phyloP scores from a whole-genome alignment of 2,113 vertebrate species.

The Nannobrachium achirus region DNA sequence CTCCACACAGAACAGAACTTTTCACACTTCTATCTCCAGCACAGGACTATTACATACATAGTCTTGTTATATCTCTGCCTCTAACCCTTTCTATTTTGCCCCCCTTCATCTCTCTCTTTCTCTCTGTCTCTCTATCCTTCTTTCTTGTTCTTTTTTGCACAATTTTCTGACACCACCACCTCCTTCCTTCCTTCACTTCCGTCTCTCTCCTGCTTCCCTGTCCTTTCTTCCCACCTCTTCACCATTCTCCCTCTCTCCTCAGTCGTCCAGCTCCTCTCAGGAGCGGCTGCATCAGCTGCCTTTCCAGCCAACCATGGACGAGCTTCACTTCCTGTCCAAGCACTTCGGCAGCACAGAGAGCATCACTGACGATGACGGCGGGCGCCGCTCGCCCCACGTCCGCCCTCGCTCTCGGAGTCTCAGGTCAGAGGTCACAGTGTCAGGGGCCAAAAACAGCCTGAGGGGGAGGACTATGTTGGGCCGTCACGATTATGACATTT shows the following conservation, averaged over 20 bases:
- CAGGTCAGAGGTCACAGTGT: slow-evolving; percentile 75
- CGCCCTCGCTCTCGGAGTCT: slow-evolving; percentile 91
- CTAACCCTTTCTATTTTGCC: too few species aligned
- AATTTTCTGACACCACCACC: too few species aligned
- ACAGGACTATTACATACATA: too few species aligned
- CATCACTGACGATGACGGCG: slow-evolving; percentile 87
- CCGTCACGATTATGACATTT: too few species aligned
- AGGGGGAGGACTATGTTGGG: too few species aligned
- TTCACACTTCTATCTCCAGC: too few species aligned
- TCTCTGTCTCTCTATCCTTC: slow-evolving; percentile 19
- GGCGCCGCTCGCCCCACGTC: slow-evolving; percentile 85
- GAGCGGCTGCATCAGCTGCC: slow-evolving; percentile 93
- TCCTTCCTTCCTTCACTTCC: background rate
- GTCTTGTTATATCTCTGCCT: too few species aligned
- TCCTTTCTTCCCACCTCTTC: background rate
- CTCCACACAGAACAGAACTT: too few species aligned
- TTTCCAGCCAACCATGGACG: slow-evolving; percentile 90
- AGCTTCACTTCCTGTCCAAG: slow-evolving; percentile 90
- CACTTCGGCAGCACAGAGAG: slow-evolving; percentile 93
- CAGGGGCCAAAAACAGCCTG: background rate
- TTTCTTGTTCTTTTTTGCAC: too few species aligned
- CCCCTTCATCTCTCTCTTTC: too few species aligned
- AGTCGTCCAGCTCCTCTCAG: slow-evolving; percentile 93
- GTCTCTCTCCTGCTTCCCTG: background rate
- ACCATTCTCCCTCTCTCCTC: slow-evolving; percentile 17